A percentile compares a stretch with the other conserved stretches of the same genome.
Evolutionary conservation across 2,888 invertebrate genomes (phyloP).

Genomic region (Aricia artaxerxes): DNA sequence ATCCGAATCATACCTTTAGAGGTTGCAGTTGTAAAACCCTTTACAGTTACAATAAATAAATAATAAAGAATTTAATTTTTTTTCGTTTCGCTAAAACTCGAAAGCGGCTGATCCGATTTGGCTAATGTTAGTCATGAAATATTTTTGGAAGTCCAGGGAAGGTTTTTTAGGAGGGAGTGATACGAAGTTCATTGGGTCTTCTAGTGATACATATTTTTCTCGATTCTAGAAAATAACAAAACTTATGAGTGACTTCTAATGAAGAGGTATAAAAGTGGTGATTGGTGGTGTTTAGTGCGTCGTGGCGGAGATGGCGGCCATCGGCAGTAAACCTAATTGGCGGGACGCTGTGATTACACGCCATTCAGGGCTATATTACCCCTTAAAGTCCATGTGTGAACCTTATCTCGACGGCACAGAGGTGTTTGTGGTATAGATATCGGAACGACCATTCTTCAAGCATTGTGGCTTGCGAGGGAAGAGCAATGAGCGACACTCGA

Average conservation of each 20-base stretch:
- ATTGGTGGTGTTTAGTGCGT: constrained; percentile 12
- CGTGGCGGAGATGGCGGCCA: background rate
- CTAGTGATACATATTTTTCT: no score
- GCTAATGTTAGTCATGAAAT: no score
- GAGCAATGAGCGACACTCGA: background rate
- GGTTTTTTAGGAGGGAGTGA: no score
- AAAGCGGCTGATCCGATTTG: no score
- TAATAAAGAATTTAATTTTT: no score
- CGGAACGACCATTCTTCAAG: background rate
- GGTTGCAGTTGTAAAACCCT: no score
- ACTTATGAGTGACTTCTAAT: background rate
- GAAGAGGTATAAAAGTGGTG: background rate
- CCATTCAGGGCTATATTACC: background rate
- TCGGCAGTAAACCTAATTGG: constrained; percentile 3
- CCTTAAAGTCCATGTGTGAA: background rate
- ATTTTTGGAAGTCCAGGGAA: no score
- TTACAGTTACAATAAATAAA: no score
- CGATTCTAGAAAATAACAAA: no score
- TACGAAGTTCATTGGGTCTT: no score
- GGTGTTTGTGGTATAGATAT: background rate
- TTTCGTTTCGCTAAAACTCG: no score
- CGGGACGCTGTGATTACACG: background rate
- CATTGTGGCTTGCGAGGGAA: background rate
- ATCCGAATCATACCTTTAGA: no score
- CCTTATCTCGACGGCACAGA: background rate